Conservation (phyloP, 2,797 vertebrate genomes). For the Urosaurus nigricauda region DNA sequence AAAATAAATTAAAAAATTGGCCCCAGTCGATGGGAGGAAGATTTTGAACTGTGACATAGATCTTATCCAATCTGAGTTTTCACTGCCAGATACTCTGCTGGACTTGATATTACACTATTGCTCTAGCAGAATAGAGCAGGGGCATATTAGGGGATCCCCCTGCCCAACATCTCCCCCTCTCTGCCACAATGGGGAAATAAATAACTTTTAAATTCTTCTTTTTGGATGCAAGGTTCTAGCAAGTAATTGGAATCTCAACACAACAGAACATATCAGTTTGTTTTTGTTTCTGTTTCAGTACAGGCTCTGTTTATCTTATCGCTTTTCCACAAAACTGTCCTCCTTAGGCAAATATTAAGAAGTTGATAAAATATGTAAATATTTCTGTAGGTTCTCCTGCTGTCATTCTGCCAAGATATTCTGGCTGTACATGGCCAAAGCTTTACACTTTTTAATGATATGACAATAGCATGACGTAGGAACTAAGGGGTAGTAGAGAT, state of each 20-base stretch:
- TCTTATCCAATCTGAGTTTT: not conserved
- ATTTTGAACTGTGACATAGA: not conserved
- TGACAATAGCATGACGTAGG: not conserved
- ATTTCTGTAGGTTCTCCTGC: not conserved
- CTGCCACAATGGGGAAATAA: not conserved
- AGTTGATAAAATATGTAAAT: constrained; percentile 19
- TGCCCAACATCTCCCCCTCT: not conserved
- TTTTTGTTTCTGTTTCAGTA: constrained; percentile 1
- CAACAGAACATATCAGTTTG: accelerated
- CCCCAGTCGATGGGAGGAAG: not conserved
- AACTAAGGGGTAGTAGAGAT: not conserved
- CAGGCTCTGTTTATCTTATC: not conserved
- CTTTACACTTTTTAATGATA: not conserved
- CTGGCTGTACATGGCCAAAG: not conserved
- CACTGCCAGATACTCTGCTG: too few species aligned
- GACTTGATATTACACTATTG: not conserved
- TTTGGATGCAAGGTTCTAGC: not conserved
- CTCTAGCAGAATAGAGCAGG: not conserved
- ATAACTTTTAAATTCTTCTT: not conserved
- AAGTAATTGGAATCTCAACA: not conserved
- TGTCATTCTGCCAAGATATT: not conserved
- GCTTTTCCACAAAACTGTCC: constrained; percentile 6
- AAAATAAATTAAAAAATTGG: too few species aligned
- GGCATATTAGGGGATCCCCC: not conserved
- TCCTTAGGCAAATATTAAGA: constrained; percentile 31